A percentile compares a stretch with the other conserved stretches of the same genome.
phyloP scores from a whole-genome alignment of 2,113 vertebrate genomes.

The Ictalurus punctatus region DNA sequence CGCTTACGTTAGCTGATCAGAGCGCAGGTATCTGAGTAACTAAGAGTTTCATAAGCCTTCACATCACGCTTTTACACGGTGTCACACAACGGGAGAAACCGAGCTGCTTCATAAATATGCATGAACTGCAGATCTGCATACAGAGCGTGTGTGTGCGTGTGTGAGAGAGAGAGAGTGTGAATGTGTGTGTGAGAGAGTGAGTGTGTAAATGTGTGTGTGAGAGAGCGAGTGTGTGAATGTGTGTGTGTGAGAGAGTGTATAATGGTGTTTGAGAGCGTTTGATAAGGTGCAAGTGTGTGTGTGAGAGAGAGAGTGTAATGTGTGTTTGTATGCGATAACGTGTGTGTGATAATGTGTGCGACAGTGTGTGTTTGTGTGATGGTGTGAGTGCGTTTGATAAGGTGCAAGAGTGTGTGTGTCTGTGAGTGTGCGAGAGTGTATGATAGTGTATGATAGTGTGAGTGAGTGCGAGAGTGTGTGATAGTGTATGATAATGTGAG shows the following conservation, averaged over 20 bases:
- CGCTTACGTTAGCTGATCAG: background rate
- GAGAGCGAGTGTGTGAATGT: background rate
- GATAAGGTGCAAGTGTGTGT: too few relatives aligned
- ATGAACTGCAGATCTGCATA: constrained; percentile 41
- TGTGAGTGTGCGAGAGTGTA: too few relatives aligned
- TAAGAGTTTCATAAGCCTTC: background rate
- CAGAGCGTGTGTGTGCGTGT: background rate
- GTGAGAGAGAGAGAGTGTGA: background rate
- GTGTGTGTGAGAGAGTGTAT: background rate
- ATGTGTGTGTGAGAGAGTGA: background rate
- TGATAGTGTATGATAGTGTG: too few relatives aligned
- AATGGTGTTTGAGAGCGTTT: background rate
- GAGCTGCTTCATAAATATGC: constrained; percentile 46
- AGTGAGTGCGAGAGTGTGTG: too few relatives aligned
- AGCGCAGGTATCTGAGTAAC: background rate
- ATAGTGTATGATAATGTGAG: too few relatives aligned
- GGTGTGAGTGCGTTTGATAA: too few relatives aligned
- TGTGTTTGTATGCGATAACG: too few relatives aligned
- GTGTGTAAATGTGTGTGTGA: too few relatives aligned
- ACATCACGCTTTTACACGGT: background rate
- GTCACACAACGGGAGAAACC: constrained; percentile 27
- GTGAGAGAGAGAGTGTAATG: background rate
- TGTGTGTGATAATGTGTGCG: too few relatives aligned
- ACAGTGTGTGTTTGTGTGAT: too few relatives aligned
- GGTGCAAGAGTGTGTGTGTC: too few relatives aligned